Percentiles rank a stretch among this genome's conserved stretches.
phyloP scores from a whole-genome alignment of 2,113 vertebrate species.

The Prunella fulvescens region DNA sequence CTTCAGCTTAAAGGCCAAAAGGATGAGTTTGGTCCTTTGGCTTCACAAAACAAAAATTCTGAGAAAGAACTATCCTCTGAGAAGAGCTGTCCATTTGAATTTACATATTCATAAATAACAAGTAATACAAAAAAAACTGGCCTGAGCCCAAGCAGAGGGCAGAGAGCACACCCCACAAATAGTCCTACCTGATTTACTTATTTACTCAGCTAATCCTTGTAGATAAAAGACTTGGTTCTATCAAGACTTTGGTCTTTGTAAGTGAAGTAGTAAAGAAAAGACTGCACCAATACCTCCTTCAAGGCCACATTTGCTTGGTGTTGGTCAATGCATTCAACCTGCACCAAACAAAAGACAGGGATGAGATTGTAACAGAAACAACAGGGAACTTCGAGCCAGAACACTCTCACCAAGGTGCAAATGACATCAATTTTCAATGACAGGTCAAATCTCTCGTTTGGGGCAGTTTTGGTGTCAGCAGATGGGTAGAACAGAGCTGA shows the following conservation, averaged over 20 bases:
- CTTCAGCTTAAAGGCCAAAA: not conserved
- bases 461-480: not conserved
- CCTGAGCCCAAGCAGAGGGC: not conserved
- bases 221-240: not conserved
- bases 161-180: not conserved
- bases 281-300: conserved; percentile 55
- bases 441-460: not conserved
- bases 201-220: not conserved
- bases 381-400: not conserved
- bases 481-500: not conserved
- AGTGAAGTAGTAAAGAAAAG: not conserved
- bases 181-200: not conserved
- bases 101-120: not conserved
- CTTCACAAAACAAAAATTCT: not conserved
- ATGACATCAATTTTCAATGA: not conserved
- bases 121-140: not conserved
- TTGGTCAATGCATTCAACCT: conserved; percentile 73
- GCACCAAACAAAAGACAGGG: not conserved
- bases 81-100: not conserved
- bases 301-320: conserved; percentile 54
- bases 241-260: not conserved
- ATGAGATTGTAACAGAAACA: not conserved
- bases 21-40: not conserved
- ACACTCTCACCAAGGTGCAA: not conserved
- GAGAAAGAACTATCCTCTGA: not conserved